Percentiles rank a stretch among this genome's conserved stretches.
Conservation (phyloP, 2,113 vertebrate genomes). For the Vidua chalybeata region DNA sequence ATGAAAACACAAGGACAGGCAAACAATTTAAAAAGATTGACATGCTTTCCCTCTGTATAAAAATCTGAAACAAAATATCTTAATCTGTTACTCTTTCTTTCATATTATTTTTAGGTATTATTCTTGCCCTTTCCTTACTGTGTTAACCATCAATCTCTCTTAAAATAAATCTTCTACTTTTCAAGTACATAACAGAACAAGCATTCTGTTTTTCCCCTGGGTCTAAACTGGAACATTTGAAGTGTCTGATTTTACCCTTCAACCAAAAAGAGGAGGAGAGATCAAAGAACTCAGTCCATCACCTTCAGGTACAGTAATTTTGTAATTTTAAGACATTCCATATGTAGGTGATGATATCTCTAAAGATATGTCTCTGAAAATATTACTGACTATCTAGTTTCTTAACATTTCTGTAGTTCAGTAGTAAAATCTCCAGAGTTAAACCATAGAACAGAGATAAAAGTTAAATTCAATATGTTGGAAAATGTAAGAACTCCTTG, state of each 20-base stretch:
- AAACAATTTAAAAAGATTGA: background rate
- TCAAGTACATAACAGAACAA: background rate
- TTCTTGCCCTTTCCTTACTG: background rate
- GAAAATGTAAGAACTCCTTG: background rate
- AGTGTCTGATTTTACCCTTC: background rate
- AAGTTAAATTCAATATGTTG: background rate
- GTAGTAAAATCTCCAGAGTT: background rate
- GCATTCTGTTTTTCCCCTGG: background rate
- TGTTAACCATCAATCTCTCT: background rate
- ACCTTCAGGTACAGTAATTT: background rate
- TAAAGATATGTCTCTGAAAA: background rate
- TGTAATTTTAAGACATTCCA: background rate
- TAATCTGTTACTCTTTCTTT: background rate
- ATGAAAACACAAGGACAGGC: background rate
- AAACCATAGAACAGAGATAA: background rate
- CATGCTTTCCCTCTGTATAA: background rate
- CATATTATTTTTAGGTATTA: background rate
- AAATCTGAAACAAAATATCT: background rate
- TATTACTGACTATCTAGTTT: background rate
- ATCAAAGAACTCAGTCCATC: slow-evolving; percentile 3
- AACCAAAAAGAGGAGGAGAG: background rate
- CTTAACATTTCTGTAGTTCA: background rate
- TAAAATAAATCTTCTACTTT: slow-evolving; percentile 25
- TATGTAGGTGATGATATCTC: background rate
- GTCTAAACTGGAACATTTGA: slow-evolving; percentile 1